Evolutionary conservation across 2,797 vertebrate genomes (phyloP).

Genomic region (Ispidina picta): DNA sequence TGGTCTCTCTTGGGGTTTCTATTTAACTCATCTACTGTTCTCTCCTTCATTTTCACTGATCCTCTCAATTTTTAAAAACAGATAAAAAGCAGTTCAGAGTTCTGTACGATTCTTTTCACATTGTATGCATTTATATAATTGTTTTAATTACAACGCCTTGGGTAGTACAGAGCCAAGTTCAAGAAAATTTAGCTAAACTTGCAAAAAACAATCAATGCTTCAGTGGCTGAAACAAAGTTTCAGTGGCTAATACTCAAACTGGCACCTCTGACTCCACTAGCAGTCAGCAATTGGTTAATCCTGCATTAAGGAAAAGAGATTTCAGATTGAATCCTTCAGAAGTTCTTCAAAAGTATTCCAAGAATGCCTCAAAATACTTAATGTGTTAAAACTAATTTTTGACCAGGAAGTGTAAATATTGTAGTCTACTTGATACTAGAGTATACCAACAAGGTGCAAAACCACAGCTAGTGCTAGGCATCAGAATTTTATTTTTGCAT

Average conservation of each 20-base stretch:
- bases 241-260: not conserved
- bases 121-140: not conserved
- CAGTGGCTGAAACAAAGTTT: not conserved
- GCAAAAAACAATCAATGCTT: not conserved
- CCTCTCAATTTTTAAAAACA: not conserved
- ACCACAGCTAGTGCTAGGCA: not conserved
- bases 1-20: not conserved
- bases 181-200: not conserved
- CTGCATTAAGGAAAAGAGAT: not conserved
- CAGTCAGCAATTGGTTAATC: not conserved
- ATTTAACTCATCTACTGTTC: not conserved
- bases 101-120: not conserved
- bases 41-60: not conserved
- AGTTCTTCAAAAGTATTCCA: not conserved
- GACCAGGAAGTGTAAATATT: too few species aligned
- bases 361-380: not conserved
- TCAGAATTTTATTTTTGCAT: not conserved
- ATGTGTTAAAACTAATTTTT: too few species aligned
- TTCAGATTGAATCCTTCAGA: not conserved
- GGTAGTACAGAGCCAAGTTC: not conserved
- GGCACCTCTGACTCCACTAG: not conserved
- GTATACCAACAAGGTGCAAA: not conserved
- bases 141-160: not conserved
- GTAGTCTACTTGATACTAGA: too few species aligned
- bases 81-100: not conserved